These are phyloP conservation scores for Synchiropus splendidus DNA, from an alignment of 2,113 vertebrate species.

Conservation along the genomic window DNA sequence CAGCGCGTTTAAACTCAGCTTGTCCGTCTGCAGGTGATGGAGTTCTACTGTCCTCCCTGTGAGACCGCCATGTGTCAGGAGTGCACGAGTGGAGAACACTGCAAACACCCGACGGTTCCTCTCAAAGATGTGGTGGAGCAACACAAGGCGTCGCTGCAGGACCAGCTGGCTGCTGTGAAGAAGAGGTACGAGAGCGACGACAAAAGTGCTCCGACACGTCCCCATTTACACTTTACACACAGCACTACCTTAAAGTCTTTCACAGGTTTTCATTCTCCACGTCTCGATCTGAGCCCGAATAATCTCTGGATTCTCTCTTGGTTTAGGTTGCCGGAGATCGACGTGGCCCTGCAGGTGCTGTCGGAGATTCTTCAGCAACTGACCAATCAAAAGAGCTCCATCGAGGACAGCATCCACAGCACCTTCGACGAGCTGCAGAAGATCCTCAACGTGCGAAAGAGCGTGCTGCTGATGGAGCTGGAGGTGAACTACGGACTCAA, in stretches of 20 bases:
- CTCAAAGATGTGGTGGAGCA: conserved; percentile 94
- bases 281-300: no score
- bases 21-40: conserved; percentile 90
- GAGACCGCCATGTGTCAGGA: conserved; percentile 97
- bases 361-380: conserved; percentile 94
- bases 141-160: conserved; percentile 88
- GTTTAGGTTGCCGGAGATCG: conserved; percentile 88
- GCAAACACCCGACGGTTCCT: conserved; percentile 88
- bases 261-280: no score
- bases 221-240: no score
- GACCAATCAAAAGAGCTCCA: conserved; percentile 86
- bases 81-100: conserved; percentile 87
- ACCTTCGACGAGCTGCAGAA: conserved; percentile 95
- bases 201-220: no score
- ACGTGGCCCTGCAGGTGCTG: conserved; percentile 84
- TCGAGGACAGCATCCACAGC: conserved; percentile 85
- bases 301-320: neutral
- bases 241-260: no score
- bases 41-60: conserved; percentile 94
- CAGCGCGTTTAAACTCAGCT: no score
- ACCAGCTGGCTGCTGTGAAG: conserved; percentile 84
- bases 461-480: conserved; percentile 92
- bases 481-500: conserved; percentile 97
- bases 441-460: conserved; percentile 91
- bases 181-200: conserved; percentile 72